A percentile compares a stretch with the other conserved stretches of the same genome.
Conservation (phyloP, 2,113 vertebrate species). For the Pleuronectes platessa region DNA sequence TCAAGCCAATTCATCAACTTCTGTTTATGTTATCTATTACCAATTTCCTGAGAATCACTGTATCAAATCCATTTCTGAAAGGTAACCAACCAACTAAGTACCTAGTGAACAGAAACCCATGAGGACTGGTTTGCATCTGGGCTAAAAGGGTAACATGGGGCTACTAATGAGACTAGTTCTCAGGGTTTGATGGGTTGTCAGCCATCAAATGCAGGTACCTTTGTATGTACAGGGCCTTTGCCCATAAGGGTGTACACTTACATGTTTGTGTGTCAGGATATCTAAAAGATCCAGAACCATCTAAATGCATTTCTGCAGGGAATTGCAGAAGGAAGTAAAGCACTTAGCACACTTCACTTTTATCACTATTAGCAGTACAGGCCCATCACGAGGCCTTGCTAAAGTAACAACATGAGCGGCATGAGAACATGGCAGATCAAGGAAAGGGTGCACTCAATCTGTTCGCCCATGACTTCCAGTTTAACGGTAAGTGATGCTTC, state of each 20-base stretch:
- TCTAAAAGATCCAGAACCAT: neutral
- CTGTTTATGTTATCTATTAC: no score
- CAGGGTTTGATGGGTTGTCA: slow-evolving; percentile 1
- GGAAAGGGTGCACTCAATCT: slow-evolving; percentile 10
- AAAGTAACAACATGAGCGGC: slow-evolving; percentile 35
- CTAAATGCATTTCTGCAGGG: slow-evolving; percentile 32
- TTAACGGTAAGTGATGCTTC: slow-evolving; percentile 29
- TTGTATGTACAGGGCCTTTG: neutral
- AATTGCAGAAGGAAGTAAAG: slow-evolving; percentile 37
- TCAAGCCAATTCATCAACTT: no score
- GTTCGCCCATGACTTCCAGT: slow-evolving; percentile 45
- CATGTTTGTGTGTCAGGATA: neutral
- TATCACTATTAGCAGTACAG: slow-evolving; percentile 34
- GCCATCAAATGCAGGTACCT: neutral
- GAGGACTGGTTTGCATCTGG: neutral
- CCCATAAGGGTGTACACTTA: neutral
- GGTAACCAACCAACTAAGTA: no score
- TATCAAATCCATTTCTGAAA: no score
- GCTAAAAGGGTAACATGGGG: neutral
- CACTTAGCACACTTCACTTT: slow-evolving; percentile 24
- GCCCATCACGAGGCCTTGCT: slow-evolving; percentile 41
- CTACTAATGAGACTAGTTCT: neutral
- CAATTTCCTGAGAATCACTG: no score
- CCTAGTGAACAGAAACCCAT: neutral
- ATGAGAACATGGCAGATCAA: slow-evolving; percentile 49